Evolutionary conservation across 2,888 invertebrate genomes (phyloP), one percentile per base, ranked within the genome.

Genomic region (Rugalucina vietnamica): DNA sequence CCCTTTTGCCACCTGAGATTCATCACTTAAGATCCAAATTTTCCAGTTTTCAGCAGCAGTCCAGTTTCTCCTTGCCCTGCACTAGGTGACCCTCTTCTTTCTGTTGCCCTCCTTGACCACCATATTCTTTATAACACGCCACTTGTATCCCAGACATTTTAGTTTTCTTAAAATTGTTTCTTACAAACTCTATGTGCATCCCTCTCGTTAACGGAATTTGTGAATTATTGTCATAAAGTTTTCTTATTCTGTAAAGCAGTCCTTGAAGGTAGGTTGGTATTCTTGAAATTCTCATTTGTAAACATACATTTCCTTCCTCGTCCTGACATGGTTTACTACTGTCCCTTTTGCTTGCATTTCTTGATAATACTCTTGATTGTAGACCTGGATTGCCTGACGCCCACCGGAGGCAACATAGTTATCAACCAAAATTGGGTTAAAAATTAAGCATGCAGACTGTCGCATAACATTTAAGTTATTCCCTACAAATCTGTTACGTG

Each of bases 21-120:
- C 72, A 79, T 72, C 72, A 72, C 37, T 60, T 60, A 57, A 79
- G 34, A 79, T 79, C 72, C 79, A 79, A 27, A 60, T 72, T 37
- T 72, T 32, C 79, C 72, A 72, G 14, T 79, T 34, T 37, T 70
- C 60, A 21, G 72, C 72, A 24, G 54, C 79, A 57, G 79, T 39
- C 79, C 72, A 79, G 21, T 79, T 32, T 32, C 50, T 71, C 50
- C 79, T 79, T 57, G 60, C 29, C 60, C 54, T 60, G 60, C 57
- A 57, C 60, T 27, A 76, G 10, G 3, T 36, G 14, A 72, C 39
- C 37, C 79, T 50, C 37, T 39, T 57, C 37, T 37, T 79, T 37
- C 29, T 60, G 60, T 72, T 79, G 39, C 24, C 37, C 36, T 72
- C 72, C 72, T 29, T 78, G 0, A 78, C 78, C 36, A 78, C 71